Evolutionary conservation across 2,113 vertebrate species (phyloP).

Genomic region (Phaethon lepturus): DNA sequence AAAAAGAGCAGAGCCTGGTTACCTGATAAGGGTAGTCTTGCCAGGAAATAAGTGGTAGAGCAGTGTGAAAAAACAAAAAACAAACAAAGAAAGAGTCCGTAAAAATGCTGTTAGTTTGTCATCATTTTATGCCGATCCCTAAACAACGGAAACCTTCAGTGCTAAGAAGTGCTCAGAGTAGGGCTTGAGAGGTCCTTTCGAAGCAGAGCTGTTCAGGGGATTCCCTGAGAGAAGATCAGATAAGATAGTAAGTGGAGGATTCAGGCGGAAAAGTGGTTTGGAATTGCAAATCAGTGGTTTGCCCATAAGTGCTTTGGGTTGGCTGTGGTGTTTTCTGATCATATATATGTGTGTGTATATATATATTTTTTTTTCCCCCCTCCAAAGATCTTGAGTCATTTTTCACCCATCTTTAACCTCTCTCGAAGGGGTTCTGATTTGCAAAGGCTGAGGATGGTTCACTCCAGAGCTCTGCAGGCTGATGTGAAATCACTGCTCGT

Average conservation of each 20-base stretch:
- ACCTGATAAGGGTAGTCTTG: not conserved
- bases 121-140: not conserved
- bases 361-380: not conserved
- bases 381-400: not conserved
- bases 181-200: conserved; percentile 6
- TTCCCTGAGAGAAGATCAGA: conserved; percentile 67
- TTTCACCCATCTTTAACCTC: not conserved
- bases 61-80: not conserved
- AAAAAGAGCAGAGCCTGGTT: not conserved
- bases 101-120: conserved; percentile 4
- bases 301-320: conserved; percentile 50
- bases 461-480: not conserved
- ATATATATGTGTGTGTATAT: not conserved
- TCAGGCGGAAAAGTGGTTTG: conserved; percentile 55
- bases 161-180: not conserved
- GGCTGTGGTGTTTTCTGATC: conserved; percentile 45
- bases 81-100: not conserved
- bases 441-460: conserved; percentile 13
- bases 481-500: not conserved
- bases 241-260: conserved; percentile 51
- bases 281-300: conserved; percentile 69
- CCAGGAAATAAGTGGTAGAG: not conserved
- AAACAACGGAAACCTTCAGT: not conserved
- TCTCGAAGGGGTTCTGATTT: not conserved
- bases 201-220: not conserved